Evolutionary conservation across 2,888 invertebrate genomes (phyloP).

Genomic region (Pseudoips prasinana): DNA sequence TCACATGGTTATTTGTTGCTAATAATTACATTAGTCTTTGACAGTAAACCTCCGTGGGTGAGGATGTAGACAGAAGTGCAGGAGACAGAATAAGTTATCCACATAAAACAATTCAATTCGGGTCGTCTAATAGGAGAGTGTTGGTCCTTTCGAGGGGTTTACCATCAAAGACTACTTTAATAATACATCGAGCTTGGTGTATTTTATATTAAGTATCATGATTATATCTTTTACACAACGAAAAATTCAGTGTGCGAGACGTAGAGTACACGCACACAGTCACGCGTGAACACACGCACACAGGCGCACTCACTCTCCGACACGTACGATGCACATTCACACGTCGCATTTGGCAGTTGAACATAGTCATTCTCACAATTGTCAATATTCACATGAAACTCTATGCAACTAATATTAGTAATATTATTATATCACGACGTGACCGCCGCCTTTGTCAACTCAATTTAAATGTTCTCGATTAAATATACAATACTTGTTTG

Average conservation of each 20-base stretch:
- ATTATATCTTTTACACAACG: slow-evolving; percentile 71
- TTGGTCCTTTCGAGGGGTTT: slow-evolving; percentile 62
- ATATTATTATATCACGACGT: slow-evolving; percentile 47
- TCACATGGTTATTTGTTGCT: slow-evolving; percentile 65
- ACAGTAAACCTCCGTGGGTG: slow-evolving; percentile 56
- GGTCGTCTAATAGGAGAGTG: slow-evolving; percentile 48
- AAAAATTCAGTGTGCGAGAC: slow-evolving; percentile 55
- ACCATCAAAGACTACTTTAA: slow-evolving; percentile 57
- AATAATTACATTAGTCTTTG: slow-evolving; percentile 55
- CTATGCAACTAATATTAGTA: slow-evolving; percentile 40
- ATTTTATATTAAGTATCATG: slow-evolving; percentile 62
- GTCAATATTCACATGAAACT: slow-evolving; percentile 72
- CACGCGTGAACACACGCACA: slow-evolving; percentile 31
- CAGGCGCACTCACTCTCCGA: slow-evolving; percentile 23
- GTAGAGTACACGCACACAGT: slow-evolving; percentile 25
- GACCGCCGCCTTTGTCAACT: slow-evolving; percentile 26
- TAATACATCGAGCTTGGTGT: slow-evolving; percentile 72
- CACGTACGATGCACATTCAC: slow-evolving; percentile 32
- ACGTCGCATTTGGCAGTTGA: slow-evolving; percentile 77
- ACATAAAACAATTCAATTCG: slow-evolving; percentile 41
- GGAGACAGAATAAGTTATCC: slow-evolving; percentile 41
- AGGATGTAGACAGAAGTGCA: slow-evolving; percentile 53
- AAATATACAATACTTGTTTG: slow-evolving; percentile 41
- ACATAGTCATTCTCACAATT: slow-evolving; percentile 57
- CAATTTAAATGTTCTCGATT: slow-evolving; percentile 37